Percentiles rank a stretch among this genome's conserved stretches.
Evolutionary conservation across 2,113 vertebrate genomes (phyloP).

Genomic region (Cyprinodon tularosa): DNA sequence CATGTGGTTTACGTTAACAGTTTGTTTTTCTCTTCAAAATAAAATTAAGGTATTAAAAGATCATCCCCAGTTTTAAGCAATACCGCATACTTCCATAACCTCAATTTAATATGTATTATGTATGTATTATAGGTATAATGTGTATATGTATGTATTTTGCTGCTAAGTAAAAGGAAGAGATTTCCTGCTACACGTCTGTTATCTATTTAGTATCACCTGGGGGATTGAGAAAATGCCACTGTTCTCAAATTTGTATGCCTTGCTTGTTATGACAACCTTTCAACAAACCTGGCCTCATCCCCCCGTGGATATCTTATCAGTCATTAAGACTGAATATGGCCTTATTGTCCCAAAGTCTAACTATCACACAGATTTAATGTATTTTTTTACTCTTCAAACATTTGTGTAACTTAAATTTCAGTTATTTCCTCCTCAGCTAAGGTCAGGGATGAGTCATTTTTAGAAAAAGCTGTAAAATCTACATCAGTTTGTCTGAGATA

Average conservation of each 20-base stretch:
- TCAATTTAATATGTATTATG: too few species aligned
- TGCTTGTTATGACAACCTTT: neutral
- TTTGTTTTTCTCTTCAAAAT: too few species aligned
- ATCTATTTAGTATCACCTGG: neutral
- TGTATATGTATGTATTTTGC: neutral
- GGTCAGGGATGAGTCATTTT: neutral
- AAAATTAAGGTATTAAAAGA: too few species aligned
- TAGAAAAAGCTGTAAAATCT: conserved; percentile 7
- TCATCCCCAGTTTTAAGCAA: too few species aligned
- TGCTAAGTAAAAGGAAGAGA: neutral
- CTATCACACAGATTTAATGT: neutral
- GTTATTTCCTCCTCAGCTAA: neutral
- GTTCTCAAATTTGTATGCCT: neutral
- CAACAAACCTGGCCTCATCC: neutral
- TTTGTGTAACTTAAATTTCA: neutral
- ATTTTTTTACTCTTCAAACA: too few species aligned
- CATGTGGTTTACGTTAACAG: too few species aligned
- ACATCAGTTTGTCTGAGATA: neutral
- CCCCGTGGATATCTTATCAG: neutral
- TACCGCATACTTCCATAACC: too few species aligned
- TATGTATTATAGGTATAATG: neutral
- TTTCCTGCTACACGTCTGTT: neutral
- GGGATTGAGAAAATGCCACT: neutral
- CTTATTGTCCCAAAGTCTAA: neutral
- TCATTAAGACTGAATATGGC: too few species aligned